Evolutionary conservation across 2,797 vertebrate genomes (phyloP).

Genomic region (Notolepis coatsorum): DNA sequence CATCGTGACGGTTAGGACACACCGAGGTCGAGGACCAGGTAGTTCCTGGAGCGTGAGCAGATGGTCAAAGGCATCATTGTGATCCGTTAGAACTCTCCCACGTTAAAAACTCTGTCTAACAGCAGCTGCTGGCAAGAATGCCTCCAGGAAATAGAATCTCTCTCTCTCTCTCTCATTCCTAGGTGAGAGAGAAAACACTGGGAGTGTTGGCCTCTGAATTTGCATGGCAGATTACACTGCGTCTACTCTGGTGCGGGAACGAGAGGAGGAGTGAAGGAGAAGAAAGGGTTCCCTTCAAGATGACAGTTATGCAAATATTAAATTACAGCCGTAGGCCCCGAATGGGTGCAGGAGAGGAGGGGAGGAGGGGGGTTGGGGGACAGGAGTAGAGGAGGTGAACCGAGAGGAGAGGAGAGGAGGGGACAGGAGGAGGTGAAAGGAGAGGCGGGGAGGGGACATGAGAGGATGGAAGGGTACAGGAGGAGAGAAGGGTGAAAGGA

Average conservation of each 20-base stretch:
- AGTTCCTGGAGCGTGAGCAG: slow-evolving; percentile 41
- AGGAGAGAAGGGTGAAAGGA: slow-evolving; percentile 8
- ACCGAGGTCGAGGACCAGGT: too few species aligned
- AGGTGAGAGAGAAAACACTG: not conserved
- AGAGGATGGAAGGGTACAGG: not conserved
- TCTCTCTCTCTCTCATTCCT: not conserved
- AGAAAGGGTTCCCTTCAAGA: slow-evolving; percentile 41
- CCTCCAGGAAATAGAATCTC: slow-evolving; percentile 47
- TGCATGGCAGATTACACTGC: slow-evolving; percentile 52
- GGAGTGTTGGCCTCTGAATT: slow-evolving; percentile 49
- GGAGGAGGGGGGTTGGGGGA: not conserved
- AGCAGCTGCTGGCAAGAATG: not conserved
- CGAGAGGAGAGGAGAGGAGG: not conserved
- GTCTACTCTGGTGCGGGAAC: slow-evolving; percentile 40
- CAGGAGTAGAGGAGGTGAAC: not conserved
- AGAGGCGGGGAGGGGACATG: not conserved
- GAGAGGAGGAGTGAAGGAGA: not conserved
- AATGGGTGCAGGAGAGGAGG: not conserved
- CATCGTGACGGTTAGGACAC: slow-evolving; percentile 20
- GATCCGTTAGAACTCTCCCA: slow-evolving; percentile 12
- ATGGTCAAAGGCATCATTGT: slow-evolving; percentile 1
- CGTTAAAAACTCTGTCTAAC: slow-evolving; percentile 14
- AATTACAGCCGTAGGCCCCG: slow-evolving; percentile 17
- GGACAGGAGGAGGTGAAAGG: not conserved
- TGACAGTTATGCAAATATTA: slow-evolving; percentile 79